Percentiles rank a stretch among this genome's conserved stretches.
Evolutionary conservation across 92 coral and sea anemone genomes (phyloP).

Genomic region (Diadumene lineata): DNA sequence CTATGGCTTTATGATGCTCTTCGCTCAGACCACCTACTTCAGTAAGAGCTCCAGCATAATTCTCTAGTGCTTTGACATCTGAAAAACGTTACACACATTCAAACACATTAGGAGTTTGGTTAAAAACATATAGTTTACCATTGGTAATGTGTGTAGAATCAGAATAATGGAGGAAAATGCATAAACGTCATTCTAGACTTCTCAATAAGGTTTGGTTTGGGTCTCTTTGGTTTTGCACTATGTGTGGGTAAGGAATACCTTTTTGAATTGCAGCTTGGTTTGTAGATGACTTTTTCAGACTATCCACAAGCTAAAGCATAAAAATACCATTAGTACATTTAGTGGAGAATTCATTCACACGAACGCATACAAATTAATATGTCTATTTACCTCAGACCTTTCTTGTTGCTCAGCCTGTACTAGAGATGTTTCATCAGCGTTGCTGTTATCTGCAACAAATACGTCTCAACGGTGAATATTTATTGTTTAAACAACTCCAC

Average conservation of each 20-base stretch:
- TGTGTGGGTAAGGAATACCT: conserved; percentile 29
- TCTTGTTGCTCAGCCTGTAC: conserved; percentile 44
- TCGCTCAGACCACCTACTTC: conserved; percentile 87
- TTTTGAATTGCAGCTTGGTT: conserved; percentile 42
- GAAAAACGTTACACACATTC: not conserved
- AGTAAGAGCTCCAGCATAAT: conserved; percentile 83
- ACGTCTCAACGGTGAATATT: no score
- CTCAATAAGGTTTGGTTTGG: no score
- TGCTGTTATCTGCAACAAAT: conserved; percentile 17
- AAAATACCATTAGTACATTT: not conserved
- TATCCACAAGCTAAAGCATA: conserved; percentile 46
- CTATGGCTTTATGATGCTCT: conserved; percentile 85
- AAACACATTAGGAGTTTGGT: no score
- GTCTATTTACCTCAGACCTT: conserved; percentile 33
- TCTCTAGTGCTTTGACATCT: conserved; percentile 89
- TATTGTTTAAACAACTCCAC: no score
- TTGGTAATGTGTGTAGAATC: no score
- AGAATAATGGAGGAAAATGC: not conserved
- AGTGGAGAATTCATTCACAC: not conserved
- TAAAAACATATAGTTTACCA: no score
- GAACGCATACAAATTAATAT: not conserved
- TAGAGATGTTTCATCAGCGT: conserved; percentile 32
- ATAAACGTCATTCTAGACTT: not conserved
- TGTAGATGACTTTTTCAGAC: conserved; percentile 37
- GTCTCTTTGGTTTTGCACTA: no score